Conservation (phyloP, 2,113 vertebrate genomes). For the Ageneiosus marmoratus region DNA sequence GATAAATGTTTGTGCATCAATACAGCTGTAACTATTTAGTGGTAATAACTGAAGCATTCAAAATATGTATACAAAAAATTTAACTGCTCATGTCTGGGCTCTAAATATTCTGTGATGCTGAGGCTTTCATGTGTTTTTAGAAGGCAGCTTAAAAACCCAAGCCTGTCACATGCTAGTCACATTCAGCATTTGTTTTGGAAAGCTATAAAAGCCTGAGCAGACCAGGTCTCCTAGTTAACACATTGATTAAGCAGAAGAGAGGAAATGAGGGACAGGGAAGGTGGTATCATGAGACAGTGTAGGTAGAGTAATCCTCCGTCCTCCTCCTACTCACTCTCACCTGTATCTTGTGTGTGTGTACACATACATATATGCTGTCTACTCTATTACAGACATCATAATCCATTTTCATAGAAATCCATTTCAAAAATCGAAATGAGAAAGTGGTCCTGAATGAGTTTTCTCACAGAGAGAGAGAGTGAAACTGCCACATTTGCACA, state of each 20-base stretch:
- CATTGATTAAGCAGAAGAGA: constrained; percentile 42
- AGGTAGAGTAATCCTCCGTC: constrained; percentile 44
- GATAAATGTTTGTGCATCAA: constrained; percentile 23
- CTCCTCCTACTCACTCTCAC: constrained; percentile 33
- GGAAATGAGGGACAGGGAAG: not conserved
- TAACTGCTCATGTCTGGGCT: constrained; percentile 7
- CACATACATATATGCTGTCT: not conserved
- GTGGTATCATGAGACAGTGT: constrained; percentile 26
- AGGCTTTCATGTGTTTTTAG: constrained; percentile 18
- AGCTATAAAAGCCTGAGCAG: constrained; percentile 50
- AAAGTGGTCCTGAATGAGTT: constrained; percentile 11
- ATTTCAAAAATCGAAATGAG: constrained; percentile 8
- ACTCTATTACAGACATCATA: not conserved
- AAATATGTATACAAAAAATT: constrained; percentile 39
- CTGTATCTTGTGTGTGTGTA: constrained; percentile 22
- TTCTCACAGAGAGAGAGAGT: not conserved
- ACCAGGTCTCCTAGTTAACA: constrained; percentile 49
- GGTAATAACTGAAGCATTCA: constrained; percentile 26
- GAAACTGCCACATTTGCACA: not conserved
- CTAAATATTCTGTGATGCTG: constrained; percentile 23
- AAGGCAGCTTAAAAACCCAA: constrained; percentile 30
- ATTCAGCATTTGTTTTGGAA: constrained; percentile 45
- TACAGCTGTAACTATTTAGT: constrained; percentile 32
- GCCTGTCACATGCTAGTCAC: constrained; percentile 58
- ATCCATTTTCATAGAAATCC: constrained; percentile 5